These are phyloP conservation scores for Anseranas semipalmata DNA, from an alignment of 2,113 vertebrate genomes.

Conservation along the genomic window DNA sequence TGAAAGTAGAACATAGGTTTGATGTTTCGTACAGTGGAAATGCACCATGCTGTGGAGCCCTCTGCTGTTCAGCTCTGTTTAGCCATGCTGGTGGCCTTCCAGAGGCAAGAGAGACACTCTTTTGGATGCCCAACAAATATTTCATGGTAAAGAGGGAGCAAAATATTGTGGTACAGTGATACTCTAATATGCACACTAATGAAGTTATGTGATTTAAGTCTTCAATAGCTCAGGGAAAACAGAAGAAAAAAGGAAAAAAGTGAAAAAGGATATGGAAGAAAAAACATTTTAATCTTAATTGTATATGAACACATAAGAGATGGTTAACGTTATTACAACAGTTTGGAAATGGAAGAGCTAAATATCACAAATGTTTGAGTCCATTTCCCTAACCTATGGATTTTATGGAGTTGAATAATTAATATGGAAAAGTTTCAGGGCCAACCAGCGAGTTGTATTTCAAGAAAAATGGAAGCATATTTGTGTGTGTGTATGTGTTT, in stretches of 20 bases:
- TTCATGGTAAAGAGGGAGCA: not conserved
- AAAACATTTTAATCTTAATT: not conserved
- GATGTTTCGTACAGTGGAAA: not conserved
- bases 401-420: not conserved
- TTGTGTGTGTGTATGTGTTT: fast-evolving
- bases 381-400: fast-evolving
- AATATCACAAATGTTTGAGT: not conserved
- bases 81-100: not conserved
- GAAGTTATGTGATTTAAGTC: not conserved
- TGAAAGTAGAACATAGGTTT: not conserved
- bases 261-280: not conserved
- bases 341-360: not conserved
- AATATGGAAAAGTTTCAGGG: not conserved
- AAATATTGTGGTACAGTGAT: not conserved
- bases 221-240: not conserved
- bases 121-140: not conserved
- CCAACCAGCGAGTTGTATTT: not conserved
- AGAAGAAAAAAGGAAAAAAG: not conserved
- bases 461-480: not conserved
- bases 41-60: not conserved
- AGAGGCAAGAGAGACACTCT: not conserved
- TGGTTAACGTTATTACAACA: not conserved
- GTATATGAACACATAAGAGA: not conserved
- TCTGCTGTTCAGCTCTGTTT: not conserved
- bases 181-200: not conserved